Percentiles rank a stretch among this genome's conserved stretches.
Evolutionary conservation across 37 sponge, comb jelly and placozoan species (phyloP).

Genomic region (Ephydatia muelleri): DNA sequence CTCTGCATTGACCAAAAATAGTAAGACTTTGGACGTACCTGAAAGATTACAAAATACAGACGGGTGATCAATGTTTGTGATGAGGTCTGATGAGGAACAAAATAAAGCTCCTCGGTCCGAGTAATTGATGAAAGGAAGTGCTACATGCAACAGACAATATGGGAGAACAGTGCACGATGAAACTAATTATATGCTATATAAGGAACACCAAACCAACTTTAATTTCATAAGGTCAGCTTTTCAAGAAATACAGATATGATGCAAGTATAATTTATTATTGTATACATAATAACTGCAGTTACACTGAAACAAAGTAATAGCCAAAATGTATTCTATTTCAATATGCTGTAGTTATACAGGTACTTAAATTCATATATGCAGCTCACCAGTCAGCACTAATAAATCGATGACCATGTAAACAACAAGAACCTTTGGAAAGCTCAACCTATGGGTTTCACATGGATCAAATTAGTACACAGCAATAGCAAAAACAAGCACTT

Average conservation of each 20-base stretch:
- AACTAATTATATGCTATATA: background rate
- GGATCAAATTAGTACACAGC: background rate
- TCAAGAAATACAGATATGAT: no score
- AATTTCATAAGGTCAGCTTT: background rate
- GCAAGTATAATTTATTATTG: no score
- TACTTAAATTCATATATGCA: no score
- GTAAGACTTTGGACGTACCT: no score
- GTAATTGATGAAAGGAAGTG: background rate
- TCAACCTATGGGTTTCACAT: background rate
- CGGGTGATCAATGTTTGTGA: background rate
- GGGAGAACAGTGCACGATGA: background rate
- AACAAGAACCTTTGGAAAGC: slow-evolving; percentile 24
- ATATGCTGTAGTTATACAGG: no score
- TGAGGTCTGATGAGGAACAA: background rate
- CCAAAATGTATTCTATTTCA: no score
- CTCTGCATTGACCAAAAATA: no score
- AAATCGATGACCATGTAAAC: slow-evolving; percentile 17
- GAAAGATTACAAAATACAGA: background rate
- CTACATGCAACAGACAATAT: background rate
- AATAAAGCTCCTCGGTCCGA: background rate
- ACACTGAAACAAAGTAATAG: no score
- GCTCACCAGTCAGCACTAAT: slow-evolving; percentile 10
- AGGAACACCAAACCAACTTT: background rate
- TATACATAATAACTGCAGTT: no score
- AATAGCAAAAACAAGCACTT: background rate